phyloP scores from a whole-genome alignment of 1,140 invertebrate species.

The Drosophila lacteicornis region DNA sequence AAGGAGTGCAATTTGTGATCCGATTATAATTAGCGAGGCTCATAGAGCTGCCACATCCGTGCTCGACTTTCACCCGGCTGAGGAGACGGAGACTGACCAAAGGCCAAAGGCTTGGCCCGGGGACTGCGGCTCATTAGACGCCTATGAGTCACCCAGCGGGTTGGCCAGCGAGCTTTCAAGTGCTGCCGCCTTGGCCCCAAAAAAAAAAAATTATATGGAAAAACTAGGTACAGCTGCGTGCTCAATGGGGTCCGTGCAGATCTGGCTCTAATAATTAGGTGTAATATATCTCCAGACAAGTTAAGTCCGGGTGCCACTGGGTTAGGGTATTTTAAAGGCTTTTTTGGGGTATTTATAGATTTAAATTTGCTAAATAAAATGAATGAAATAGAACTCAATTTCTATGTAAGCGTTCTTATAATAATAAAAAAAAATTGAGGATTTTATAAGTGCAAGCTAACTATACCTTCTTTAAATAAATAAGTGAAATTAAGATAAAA shows the following conservation, averaged over 20 bases:
- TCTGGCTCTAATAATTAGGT: slow-evolving; percentile 68
- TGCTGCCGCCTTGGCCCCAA: slow-evolving; percentile 67
- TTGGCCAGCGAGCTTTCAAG: slow-evolving; percentile 35
- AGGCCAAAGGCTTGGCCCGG: slow-evolving; percentile 26
- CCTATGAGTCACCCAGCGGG: slow-evolving; percentile 67
- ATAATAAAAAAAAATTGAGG: too few species aligned
- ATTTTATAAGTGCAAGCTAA: too few species aligned
- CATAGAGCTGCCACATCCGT: slow-evolving; percentile 64
- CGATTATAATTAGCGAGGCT: slow-evolving; percentile 73
- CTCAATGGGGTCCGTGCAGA: slow-evolving; percentile 47
- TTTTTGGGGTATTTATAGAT: background rate
- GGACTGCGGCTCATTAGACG: slow-evolving; percentile 66
- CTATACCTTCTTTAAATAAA: too few species aligned
- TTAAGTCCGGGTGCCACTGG: slow-evolving; percentile 3
- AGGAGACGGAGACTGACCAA: background rate
- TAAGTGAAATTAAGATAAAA: too few species aligned
- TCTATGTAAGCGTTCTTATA: too few species aligned
- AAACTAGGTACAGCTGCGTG: slow-evolving; percentile 64
- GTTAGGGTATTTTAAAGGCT: slow-evolving; percentile 7
- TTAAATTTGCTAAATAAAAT: too few species aligned
- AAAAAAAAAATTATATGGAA: slow-evolving; percentile 12
- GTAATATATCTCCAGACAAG: slow-evolving; percentile 64
- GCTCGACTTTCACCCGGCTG: slow-evolving; percentile 63
- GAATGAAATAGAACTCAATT: too few species aligned
- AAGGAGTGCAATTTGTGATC: slow-evolving; percentile 45